Conservation (phyloP, 2,888 invertebrate genomes). For the Nomada goodeniana region DNA sequence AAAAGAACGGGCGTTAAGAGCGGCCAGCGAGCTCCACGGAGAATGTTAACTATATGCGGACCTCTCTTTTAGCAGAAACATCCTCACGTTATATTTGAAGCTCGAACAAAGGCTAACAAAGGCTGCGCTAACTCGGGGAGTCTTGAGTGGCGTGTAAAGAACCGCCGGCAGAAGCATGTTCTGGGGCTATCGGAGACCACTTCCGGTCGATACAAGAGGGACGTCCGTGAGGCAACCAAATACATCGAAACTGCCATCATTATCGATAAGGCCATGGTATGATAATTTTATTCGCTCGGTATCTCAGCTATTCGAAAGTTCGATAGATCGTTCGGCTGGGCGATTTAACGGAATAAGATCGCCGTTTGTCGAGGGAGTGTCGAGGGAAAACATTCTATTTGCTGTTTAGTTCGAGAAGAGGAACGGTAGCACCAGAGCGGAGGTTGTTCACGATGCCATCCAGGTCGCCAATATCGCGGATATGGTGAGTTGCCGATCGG, state of each 20-base stretch:
- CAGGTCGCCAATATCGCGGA: conserved; percentile 99
- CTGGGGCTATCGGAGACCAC: conserved; percentile 81
- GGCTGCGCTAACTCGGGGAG: conserved; percentile 94
- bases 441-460: conserved; percentile 97
- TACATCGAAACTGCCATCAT: conserved; percentile 98
- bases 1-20: conserved; percentile 29
- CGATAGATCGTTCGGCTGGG: conserved; percentile 6
- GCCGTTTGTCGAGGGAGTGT: neutral
- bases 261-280: conserved; percentile 97
- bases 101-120: conserved; percentile 95
- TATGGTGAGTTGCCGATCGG: conserved; percentile 89
- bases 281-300: neutral
- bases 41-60: conserved; percentile 77
- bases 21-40: conserved; percentile 26
- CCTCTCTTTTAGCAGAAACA: conserved; percentile 96
- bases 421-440: conserved; percentile 94
- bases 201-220: conserved; percentile 87
- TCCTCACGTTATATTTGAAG: conserved; percentile 98
- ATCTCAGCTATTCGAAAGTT: neutral
- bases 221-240: conserved; percentile 95
- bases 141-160: conserved; percentile 90
- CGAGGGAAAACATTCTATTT: neutral
- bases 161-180: conserved; percentile 87
- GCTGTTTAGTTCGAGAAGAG: conserved; percentile 91
- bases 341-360: conserved; percentile 27